These are phyloP conservation scores for Drosophila demipolita DNA, from an alignment of 2,888 invertebrate species.

Conservation along the genomic window DNA sequence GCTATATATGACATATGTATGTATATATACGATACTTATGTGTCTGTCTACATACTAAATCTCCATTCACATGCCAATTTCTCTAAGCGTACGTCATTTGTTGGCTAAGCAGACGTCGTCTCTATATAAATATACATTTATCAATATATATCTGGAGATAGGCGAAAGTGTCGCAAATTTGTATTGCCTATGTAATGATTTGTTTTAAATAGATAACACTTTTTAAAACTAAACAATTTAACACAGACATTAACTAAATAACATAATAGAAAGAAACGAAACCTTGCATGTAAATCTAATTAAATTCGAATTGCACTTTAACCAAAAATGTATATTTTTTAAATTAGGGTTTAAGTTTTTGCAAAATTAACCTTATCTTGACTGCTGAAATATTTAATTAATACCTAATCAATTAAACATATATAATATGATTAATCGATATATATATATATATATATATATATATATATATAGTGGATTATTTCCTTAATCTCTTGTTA, in stretches of 20 bases:
- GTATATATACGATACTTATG: slow-evolving; percentile 14
- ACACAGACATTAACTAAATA: neutral
- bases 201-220: neutral
- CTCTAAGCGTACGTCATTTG: slow-evolving; percentile 55
- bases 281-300: neutral
- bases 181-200: slow-evolving; percentile 9
- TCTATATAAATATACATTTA: slow-evolving; percentile 4
- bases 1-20: slow-evolving; percentile 52
- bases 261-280: neutral
- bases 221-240: neutral
- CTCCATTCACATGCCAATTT: slow-evolving; percentile 37
- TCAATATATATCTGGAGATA: neutral
- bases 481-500: neutral
- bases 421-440: neutral
- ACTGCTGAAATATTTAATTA: neutral
- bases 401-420: too few relatives aligned
- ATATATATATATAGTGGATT: neutral
- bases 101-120: slow-evolving; percentile 47
- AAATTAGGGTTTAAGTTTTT: neutral
- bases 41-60: slow-evolving; percentile 34
- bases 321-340: neutral
- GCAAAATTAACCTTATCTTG: slow-evolving; percentile 12
- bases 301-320: neutral
- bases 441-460: neutral
- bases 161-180: neutral